These are phyloP conservation scores for Pilophorus perplexus DNA, from an alignment of 2,888 invertebrate genomes.

Conservation along the genomic window DNA sequence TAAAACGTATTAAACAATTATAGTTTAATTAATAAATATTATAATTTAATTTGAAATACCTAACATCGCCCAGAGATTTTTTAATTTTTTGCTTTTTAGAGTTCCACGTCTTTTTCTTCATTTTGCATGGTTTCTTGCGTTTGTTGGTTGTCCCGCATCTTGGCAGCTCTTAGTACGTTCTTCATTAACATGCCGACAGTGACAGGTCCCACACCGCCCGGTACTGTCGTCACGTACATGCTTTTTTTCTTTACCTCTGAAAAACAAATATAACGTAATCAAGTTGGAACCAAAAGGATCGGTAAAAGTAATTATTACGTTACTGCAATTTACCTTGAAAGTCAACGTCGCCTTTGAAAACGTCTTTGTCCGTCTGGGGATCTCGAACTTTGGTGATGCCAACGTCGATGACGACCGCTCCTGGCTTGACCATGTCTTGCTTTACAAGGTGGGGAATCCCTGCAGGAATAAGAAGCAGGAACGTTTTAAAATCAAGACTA, in stretches of 20 bases:
- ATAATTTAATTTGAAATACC: too few species aligned
- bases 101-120: too few species aligned
- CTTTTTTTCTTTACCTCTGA: constrained; percentile 74
- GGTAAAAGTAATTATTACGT: background rate
- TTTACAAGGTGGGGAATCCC: constrained; percentile 73
- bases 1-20: too few species aligned
- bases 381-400: constrained; percentile 69
- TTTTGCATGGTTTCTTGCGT: too few species aligned
- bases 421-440: constrained; percentile 83
- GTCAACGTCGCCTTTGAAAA: constrained; percentile 85
- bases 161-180: constrained; percentile 64
- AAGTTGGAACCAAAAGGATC: background rate
- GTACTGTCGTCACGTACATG: constrained; percentile 83
- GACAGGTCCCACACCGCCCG: constrained; percentile 91
- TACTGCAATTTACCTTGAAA: constrained; percentile 63
- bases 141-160: background rate
- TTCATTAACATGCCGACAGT: constrained; percentile 92
- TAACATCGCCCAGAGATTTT: too few species aligned
- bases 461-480: constrained; percentile 48
- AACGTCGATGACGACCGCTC: constrained; percentile 84
- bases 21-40: too few species aligned
- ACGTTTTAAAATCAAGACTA: too few species aligned
- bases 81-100: too few species aligned
- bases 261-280: constrained; percentile 37
- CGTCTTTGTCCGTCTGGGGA: constrained; percentile 62